Evolutionary conservation across 2,888 invertebrate genomes (phyloP).

Genomic region (Aphidoletes aphidimyza): DNA sequence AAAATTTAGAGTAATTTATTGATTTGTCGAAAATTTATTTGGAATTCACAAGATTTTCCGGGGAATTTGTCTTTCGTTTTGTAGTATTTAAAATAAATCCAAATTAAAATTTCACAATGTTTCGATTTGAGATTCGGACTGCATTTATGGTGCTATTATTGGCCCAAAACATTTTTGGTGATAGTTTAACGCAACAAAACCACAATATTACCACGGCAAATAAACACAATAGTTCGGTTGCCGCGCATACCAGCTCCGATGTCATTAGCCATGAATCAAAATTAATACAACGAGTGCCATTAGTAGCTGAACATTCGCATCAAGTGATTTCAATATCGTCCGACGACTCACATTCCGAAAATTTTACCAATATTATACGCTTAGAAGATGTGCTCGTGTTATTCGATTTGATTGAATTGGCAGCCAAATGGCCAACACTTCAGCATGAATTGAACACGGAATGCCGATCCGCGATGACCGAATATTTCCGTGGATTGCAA

Average conservation of each 20-base stretch:
- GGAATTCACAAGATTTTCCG: background rate
- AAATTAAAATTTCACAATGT: background rate
- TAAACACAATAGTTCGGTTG: background rate
- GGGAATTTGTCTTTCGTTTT: no score
- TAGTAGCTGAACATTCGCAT: constrained; percentile 2
- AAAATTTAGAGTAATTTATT: background rate
- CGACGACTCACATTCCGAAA: constrained; percentile 55
- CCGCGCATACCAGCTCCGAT: background rate
- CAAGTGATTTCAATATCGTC: background rate
- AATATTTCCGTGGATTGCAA: constrained; percentile 63
- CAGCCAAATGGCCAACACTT: constrained; percentile 62
- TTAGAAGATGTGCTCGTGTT: constrained; percentile 64
- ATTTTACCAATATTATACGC: constrained; percentile 61
- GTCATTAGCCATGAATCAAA: background rate
- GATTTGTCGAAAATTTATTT: background rate
- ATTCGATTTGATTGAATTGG: constrained; percentile 63
- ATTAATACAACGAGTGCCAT: background rate
- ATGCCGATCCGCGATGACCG: constrained; percentile 63
- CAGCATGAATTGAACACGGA: constrained; percentile 60
- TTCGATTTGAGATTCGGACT: background rate
- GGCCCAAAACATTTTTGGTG: background rate
- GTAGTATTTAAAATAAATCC: background rate
- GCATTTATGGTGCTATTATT: constrained; percentile 26
- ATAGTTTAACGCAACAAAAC: background rate
- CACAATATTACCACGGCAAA: background rate